Evolutionary conservation across 2,888 invertebrate genomes (phyloP), one percentile per base, ranked within the genome.

Genomic region (Junonia oenone): DNA sequence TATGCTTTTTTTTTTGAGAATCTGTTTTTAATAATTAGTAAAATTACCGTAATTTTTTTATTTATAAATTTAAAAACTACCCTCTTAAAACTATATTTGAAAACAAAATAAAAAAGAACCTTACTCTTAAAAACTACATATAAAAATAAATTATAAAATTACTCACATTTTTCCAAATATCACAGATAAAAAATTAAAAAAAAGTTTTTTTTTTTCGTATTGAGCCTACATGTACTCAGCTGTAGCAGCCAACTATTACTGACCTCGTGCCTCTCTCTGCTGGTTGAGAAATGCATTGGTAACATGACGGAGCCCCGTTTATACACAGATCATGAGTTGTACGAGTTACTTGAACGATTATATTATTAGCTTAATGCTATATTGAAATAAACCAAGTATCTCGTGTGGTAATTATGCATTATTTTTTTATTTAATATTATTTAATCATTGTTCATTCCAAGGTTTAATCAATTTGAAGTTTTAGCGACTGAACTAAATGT

Each of bases 201-300:
- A 46, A n/a, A 45, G 26, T 31, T n/a, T 6, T 17, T 45, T 29
- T 31, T 46, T 9, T 45, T 45, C 33, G 9, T 45, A 38, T 51
- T 22, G 45, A 37, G 38, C 15, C 2, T 9, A 55, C 61, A 52
- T 56, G 50, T 50, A 52, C 52, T 6, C 65, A 63, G 65, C 53
- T 57, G 61, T 56, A 63, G 60, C 56, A 56, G 68, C 65, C 65
- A 65, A 68, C 68, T 65, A 63, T 62, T 64, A 80, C 79, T 81
- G 75, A 72, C 68, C 68, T 65, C 64, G 61, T 51, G 67, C 76
- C 73, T 76, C 76, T 74, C 72, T 69, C 73, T 59, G 64, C 43
- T 66, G 38, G 72, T 83, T 84, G 78, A 66, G 83, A 75, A 83
- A 84, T 76, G 68, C 67, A 68, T 66, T 59, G 59, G 58, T 63